phyloP scores from a whole-genome alignment of 2,113 vertebrate species.

The Gulo gulo region DNA sequence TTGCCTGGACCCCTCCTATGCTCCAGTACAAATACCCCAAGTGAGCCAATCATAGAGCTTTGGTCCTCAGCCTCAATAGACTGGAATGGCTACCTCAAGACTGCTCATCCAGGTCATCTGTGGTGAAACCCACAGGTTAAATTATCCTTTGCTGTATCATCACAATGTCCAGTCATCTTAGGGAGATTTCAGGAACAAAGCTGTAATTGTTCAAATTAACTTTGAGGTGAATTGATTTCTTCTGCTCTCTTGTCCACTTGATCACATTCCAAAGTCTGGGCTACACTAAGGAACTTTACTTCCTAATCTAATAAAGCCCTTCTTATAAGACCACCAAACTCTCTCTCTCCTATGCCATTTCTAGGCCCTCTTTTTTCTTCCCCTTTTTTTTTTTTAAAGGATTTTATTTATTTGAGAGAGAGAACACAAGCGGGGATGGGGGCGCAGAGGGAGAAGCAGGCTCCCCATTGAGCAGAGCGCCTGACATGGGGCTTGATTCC shows the following conservation, averaged over 20 bases:
- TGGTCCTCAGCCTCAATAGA: neutral
- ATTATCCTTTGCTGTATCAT: neutral
- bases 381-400: neutral
- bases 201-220: neutral
- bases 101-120: too few relatives aligned
- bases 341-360: neutral
- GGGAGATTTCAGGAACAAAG: neutral
- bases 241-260: neutral
- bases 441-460: too few relatives aligned
- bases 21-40: too few relatives aligned
- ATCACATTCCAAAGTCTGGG: neutral
- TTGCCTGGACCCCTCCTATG: accelerated
- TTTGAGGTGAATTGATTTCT: neutral
- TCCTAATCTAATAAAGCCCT: neutral
- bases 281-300: neutral
- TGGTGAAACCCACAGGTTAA: neutral
- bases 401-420: neutral
- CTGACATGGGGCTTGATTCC: too few relatives aligned
- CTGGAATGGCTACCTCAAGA: neutral
- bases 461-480: too few relatives aligned
- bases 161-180: neutral
- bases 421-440: too few relatives aligned
- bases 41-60: neutral
- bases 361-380: neutral
- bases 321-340: too few relatives aligned